Conservation (phyloP, 2,888 invertebrate species). For the Tiphia femorata region DNA sequence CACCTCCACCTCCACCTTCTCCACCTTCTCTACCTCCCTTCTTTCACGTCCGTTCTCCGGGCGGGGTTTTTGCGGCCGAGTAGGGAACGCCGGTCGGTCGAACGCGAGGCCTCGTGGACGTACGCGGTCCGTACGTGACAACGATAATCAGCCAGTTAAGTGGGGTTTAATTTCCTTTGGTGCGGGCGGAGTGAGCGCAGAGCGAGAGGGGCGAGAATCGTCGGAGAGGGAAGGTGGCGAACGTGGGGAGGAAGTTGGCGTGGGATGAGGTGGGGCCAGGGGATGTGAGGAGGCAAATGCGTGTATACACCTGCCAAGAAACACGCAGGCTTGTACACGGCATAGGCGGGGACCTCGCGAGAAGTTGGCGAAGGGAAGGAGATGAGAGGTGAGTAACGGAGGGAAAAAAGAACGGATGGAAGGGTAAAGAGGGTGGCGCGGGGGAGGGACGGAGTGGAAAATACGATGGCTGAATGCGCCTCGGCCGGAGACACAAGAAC, state of each 20-base stretch:
- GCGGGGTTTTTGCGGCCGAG: conserved; percentile 34
- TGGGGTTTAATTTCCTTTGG: conserved; percentile 65
- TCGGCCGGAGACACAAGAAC: conserved; percentile 56
- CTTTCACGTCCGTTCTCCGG: conserved; percentile 27
- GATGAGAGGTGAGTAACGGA: conserved; percentile 13
- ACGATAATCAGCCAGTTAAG: conserved; percentile 66
- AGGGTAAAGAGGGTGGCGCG: not conserved
- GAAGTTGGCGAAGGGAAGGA: conserved; percentile 17
- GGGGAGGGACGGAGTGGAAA: conserved; percentile 4
- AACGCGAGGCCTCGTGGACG: conserved; percentile 26
- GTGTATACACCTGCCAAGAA: conserved; percentile 64
- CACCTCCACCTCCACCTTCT: not conserved
- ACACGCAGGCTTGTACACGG: conserved; percentile 54
- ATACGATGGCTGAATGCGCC: conserved; percentile 42
- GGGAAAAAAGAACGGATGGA: conserved; percentile 8
- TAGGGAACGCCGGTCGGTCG: conserved; percentile 30
- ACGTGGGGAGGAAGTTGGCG: conserved; percentile 33
- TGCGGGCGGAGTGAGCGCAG: conserved; percentile 54
- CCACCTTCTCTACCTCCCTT: conserved; percentile 8
- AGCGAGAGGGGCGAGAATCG: conserved; percentile 19
- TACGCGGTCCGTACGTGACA: conserved; percentile 62
- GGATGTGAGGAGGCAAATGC: conserved; percentile 52
- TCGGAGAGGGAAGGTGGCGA: conserved; percentile 42
- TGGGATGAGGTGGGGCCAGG: conserved; percentile 16
- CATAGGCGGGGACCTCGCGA: conserved; percentile 39